Conservation (phyloP, 1,140 invertebrate species). For the Drosophila rufa region DNA sequence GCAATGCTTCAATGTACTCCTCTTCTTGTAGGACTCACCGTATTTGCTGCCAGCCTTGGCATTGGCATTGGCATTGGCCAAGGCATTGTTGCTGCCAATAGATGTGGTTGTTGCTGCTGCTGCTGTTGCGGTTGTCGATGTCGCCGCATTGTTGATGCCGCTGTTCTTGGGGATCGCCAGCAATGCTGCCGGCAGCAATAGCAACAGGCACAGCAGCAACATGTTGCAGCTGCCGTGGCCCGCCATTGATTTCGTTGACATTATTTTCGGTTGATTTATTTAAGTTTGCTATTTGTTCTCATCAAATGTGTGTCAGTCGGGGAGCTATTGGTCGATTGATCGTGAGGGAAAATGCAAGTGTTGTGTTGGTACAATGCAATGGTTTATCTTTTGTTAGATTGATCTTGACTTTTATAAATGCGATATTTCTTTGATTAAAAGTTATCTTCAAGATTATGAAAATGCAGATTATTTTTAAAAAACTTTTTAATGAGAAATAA, state of each 20-base stretch:
- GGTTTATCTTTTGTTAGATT: not conserved
- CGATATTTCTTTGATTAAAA: not conserved
- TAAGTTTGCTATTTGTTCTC: conserved; percentile 49
- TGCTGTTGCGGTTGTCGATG: conserved; percentile 29
- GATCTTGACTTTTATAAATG: too few relatives aligned
- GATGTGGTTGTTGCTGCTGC: conserved; percentile 28
- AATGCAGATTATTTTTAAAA: too few relatives aligned
- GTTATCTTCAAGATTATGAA: too few relatives aligned
- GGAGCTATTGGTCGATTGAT: conserved; percentile 23
- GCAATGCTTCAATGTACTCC: conserved; percentile 25
- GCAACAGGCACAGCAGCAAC: conserved; percentile 54
- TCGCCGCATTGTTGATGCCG: conserved; percentile 41
- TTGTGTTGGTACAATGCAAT: conserved; percentile 3
- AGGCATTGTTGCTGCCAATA: conserved; percentile 27
- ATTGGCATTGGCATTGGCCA: conserved; percentile 36
- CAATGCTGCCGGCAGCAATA: conserved; percentile 59
- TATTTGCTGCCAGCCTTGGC: conserved; percentile 69
- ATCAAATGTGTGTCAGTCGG: conserved; percentile 67
- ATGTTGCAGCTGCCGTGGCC: conserved; percentile 47
- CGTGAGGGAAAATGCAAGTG: conserved; percentile 47
- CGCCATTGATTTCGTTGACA: conserved; percentile 76
- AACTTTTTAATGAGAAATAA: too few relatives aligned
- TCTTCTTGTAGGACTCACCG: conserved; percentile 68
- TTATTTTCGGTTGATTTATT: conserved; percentile 74
- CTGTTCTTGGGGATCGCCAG: conserved; percentile 44